Base-by-base conservation (phyloP, 2,888 invertebrate genomes). In the Pinctada fucata region DNA sequence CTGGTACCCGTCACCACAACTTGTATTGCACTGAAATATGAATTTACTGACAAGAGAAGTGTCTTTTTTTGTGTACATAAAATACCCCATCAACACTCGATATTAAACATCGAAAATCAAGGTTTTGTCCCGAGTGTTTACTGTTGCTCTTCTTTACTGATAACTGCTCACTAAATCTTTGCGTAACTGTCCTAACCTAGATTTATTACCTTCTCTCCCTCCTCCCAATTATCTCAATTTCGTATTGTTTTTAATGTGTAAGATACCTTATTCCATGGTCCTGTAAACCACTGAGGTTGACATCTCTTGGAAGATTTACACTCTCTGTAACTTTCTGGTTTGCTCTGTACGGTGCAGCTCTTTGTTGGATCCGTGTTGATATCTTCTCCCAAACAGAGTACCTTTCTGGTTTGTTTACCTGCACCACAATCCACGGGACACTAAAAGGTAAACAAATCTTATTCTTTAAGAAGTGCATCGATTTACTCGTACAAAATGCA, bases 381-480 rank as follows among this genome's bases (percentile, higher is more conserved):
- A 51, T 80, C 75, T 45, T 64, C 64, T 50, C 80, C 73, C 6
- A 78, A 49, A 65, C 89, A 89, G 2, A 84, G 69, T 50, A 88
- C 85, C 16, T 76, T 81, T 4, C 88, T 81, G 8, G 81, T 79
- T 76, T 88, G 85, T n/a, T 86, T 85, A 0, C 92, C 92, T 5
- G 83, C 79, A 0, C 91, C 92, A 85, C 92, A 92, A 31, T 85
- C 84, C 2, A 85, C 87, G 3, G 90, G 90, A 80, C 92, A 92
- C 92, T 92, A 81, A 8, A 79, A 73, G 71, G 58, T 47, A 63
- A 78, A 13, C 3, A 3, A 73, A 45, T 2, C 45, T 58, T 31
- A 48, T 16, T 8, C 1, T 52, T 2, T n/a, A 16, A 31, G 31
- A 31, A 31, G 31, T 31, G 31, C 31, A 5, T 47, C 69, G 48